These are phyloP conservation scores for Troides oblongomaculatus DNA, from an alignment of 2,888 invertebrate genomes.

Conservation along the genomic window DNA sequence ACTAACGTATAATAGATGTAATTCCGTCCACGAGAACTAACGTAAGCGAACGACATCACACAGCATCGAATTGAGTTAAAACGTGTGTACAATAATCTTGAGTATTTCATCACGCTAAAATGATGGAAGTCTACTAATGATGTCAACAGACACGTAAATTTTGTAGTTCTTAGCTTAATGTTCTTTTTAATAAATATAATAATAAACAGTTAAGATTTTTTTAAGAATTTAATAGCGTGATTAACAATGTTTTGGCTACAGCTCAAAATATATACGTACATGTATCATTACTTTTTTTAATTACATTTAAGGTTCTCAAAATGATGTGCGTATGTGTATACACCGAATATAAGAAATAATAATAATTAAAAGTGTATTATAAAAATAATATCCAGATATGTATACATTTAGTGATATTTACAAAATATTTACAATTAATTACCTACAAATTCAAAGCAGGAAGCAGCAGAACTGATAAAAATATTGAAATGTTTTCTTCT, in stretches of 20 bases:
- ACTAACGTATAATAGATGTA: no score
- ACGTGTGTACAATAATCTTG: background rate
- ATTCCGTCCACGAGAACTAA: no score
- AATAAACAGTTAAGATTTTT: background rate
- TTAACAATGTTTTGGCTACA: slow-evolving; percentile 18
- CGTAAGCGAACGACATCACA: no score
- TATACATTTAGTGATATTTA: slow-evolving; percentile 24
- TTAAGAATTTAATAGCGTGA: slow-evolving; percentile 24
- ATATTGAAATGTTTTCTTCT: no score
- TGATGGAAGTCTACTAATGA: background rate
- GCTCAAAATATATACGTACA: slow-evolving; percentile 4
- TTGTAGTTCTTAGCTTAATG: background rate
- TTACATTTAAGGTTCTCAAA: background rate
- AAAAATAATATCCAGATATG: slow-evolving; percentile 12
- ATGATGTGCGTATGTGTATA: slow-evolving; percentile 16
- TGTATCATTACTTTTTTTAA: background rate
- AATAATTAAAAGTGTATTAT: slow-evolving; percentile 12
- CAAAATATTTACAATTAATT: slow-evolving; percentile 27
- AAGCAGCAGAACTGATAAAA: slow-evolving; percentile 5
- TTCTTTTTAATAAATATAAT: no score
- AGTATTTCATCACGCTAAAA: background rate
- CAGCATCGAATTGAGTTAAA: background rate
- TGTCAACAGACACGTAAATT: slow-evolving; percentile 2
- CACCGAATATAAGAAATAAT: slow-evolving; percentile 13
- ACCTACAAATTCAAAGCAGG: slow-evolving; percentile 22